A percentile compares a stretch with the other conserved stretches of the same genome.
phyloP scores from a whole-genome alignment of 2,113 vertebrate genomes.

The human region DNA sequence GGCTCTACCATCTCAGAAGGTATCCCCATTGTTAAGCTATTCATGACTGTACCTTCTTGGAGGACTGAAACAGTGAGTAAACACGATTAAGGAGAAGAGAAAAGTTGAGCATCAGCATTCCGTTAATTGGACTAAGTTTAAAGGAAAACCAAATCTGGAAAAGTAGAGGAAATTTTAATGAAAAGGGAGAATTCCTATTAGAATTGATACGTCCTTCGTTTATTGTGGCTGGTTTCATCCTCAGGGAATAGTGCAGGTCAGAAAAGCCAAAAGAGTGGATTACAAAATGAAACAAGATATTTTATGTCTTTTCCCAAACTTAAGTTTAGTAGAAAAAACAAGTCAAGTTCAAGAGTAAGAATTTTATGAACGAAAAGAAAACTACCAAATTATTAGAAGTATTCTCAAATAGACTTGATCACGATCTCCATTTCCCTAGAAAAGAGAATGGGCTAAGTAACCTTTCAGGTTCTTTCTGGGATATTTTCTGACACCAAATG shows the following conservation, averaged over 20 bases:
- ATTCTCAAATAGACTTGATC: neutral
- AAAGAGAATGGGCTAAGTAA: neutral
- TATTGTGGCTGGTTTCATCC: constrained; percentile 67
- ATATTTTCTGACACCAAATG: neutral
- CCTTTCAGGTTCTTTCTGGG: neutral
- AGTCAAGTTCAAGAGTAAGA: neutral
- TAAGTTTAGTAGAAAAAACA: constrained; percentile 32
- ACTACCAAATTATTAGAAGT: neutral
- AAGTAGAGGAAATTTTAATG: constrained; percentile 63
- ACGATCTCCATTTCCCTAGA: neutral
- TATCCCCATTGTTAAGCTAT: neutral
- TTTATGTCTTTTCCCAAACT: constrained; percentile 60
- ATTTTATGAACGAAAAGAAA: neutral
- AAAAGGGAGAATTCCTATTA: constrained; percentile 60
- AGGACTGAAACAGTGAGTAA: constrained; percentile 54
- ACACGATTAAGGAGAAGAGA: neutral
- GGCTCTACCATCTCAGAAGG: neutral
- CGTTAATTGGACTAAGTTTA: constrained; percentile 72
- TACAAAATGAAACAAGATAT: constrained; percentile 13
- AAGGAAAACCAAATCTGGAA: constrained; percentile 74
- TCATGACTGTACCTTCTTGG: constrained; percentile 57
- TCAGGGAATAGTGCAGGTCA: constrained; percentile 66
- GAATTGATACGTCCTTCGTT: constrained; percentile 59
- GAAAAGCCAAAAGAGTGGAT: constrained; percentile 51
- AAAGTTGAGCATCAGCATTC: neutral